Evolutionary conservation across 2,888 invertebrate genomes (phyloP).

Genomic region (Xestia ashworthii): DNA sequence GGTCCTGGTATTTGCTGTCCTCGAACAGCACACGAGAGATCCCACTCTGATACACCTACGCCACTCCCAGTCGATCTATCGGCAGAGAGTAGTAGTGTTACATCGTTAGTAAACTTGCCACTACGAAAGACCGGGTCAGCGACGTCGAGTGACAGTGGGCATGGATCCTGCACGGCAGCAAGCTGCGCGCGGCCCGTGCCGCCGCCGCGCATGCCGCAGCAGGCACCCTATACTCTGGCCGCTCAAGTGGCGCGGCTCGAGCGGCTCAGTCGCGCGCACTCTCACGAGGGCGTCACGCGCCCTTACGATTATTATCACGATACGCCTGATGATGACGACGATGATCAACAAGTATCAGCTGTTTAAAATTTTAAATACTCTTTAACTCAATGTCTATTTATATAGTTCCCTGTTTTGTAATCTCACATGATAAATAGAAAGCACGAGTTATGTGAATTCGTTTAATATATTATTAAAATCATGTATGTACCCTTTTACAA

Average conservation of each 20-base stretch:
- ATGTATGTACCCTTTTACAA: slow-evolving; percentile 87
- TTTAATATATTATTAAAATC: slow-evolving; percentile 81
- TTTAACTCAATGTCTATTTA: slow-evolving; percentile 84
- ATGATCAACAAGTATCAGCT: slow-evolving; percentile 89
- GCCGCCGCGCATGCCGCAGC: slow-evolving; percentile 92
- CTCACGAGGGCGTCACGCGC: slow-evolving; percentile 96
- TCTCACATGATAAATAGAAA: slow-evolving; percentile 89
- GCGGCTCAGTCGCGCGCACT: slow-evolving; percentile 95
- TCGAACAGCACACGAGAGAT: slow-evolving; percentile 95
- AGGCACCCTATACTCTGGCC: slow-evolving; percentile 95
- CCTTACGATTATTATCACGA: slow-evolving; percentile 93
- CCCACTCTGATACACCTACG: slow-evolving; percentile 97
- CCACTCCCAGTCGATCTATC: slow-evolving; percentile 97
- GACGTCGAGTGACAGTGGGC: slow-evolving; percentile 97
- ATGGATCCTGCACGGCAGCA: slow-evolving; percentile 93
- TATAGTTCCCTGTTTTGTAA: slow-evolving; percentile 87
- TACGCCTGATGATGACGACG: slow-evolving; percentile 88
- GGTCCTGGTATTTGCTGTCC: slow-evolving; percentile 83
- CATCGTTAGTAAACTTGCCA: slow-evolving; percentile 97
- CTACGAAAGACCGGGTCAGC: slow-evolving; percentile 97
- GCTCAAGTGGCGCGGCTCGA: slow-evolving; percentile 96
- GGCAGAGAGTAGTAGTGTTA: slow-evolving; percentile 98
- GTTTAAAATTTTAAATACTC: slow-evolving; percentile 86
- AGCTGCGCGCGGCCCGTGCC: slow-evolving; percentile 92
- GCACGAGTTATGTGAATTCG: slow-evolving; percentile 87